These are phyloP conservation scores for Pedionomus torquatus DNA, from an alignment of 2,113 vertebrate species.

Conservation along the genomic window DNA sequence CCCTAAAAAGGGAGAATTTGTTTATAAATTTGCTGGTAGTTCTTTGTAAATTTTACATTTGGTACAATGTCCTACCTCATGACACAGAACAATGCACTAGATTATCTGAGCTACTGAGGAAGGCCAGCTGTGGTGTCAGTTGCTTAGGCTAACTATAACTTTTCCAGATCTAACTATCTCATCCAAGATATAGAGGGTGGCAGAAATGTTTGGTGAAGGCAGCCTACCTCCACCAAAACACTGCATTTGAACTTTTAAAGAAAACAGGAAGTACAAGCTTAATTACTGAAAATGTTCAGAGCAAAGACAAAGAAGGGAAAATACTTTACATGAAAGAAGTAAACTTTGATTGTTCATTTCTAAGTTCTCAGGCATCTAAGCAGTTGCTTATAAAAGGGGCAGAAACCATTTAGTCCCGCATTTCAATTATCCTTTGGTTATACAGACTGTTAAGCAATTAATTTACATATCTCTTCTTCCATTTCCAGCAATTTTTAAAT, in stretches of 20 bases:
- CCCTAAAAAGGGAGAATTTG: fast-evolving
- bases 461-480: neutral
- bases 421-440: neutral
- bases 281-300: neutral
- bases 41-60: neutral
- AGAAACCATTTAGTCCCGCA: neutral
- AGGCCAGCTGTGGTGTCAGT: neutral
- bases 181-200: neutral
- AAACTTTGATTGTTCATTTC: neutral
- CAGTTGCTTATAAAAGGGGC: neutral
- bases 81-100: neutral
- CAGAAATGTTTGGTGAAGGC: neutral
- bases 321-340: neutral
- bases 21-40: neutral
- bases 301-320: neutral
- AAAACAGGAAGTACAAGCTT: neutral
- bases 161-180: neutral
- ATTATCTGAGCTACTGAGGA: neutral
- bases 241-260: neutral
- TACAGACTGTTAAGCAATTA: neutral
- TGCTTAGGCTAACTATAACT: neutral
- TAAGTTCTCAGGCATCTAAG: neutral
- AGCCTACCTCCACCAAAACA: neutral
- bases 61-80: fast-evolving
- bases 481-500: neutral